Evolutionary conservation across 2,888 invertebrate genomes (phyloP).

Genomic region (Panzeria rudis): DNA sequence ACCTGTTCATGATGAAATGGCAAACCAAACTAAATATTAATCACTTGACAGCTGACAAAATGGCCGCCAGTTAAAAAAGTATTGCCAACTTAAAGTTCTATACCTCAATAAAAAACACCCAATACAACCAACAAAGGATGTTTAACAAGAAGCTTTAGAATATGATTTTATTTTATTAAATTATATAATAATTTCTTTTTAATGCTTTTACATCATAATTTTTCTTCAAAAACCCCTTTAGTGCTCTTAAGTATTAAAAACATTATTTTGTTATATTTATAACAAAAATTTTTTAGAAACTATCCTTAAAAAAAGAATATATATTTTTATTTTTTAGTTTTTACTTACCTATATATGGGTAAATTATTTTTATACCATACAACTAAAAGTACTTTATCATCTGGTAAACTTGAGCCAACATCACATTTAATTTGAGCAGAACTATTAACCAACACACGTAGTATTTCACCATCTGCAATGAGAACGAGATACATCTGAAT

Average conservation of each 20-base stretch:
- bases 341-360: conserved; percentile 93
- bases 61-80: too few species aligned
- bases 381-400: conserved; percentile 92
- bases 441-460: conserved; percentile 87
- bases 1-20: too few species aligned
- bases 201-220: conserved; percentile 5
- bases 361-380: conserved; percentile 96
- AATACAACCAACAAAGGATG: neutral
- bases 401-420: conserved; percentile 89
- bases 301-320: neutral
- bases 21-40: too few species aligned
- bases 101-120: too few species aligned
- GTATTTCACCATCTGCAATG: conserved; percentile 83
- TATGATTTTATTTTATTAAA: conserved; percentile 14
- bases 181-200: conserved; percentile 14
- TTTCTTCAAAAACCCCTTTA: neutral
- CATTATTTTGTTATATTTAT: conserved; percentile 1
- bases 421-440: conserved; percentile 94
- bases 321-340: neutral
- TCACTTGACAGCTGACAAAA: too few species aligned
- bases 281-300: neutral
- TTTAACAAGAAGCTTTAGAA: conserved; percentile 2
- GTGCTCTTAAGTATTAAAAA: conserved; percentile 19
- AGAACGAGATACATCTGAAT: conserved; percentile 43
- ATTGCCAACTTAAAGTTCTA: too few species aligned